Conservation (phyloP, 2,888 invertebrate species). For the Conops quadrifasciatus region DNA sequence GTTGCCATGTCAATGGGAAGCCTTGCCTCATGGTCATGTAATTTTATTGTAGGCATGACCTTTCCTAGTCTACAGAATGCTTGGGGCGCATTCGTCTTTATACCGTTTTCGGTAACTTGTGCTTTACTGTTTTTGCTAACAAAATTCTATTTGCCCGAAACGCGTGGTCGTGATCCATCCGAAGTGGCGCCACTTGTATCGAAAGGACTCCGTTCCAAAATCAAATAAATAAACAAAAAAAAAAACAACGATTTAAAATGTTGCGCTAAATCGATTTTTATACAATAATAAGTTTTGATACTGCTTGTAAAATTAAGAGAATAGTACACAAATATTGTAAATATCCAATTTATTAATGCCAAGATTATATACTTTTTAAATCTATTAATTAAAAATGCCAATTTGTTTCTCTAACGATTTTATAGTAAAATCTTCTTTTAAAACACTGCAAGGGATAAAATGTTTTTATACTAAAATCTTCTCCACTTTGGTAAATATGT, state of each 20-base stretch:
- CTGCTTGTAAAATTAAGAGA: not conserved
- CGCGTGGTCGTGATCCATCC: constrained; percentile 73
- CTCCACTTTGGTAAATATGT: too few species aligned
- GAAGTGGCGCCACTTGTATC: constrained; percentile 73
- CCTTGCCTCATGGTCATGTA: constrained; percentile 86
- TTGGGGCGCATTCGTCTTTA: constrained; percentile 78
- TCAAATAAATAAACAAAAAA: constrained; percentile 45
- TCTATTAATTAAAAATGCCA: too few species aligned
- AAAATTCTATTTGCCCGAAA: constrained; percentile 80
- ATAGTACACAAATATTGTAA: too few species aligned
- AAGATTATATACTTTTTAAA: too few species aligned
- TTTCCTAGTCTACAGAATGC: constrained; percentile 73
- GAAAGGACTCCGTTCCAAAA: constrained; percentile 70
- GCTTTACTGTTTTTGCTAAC: constrained; percentile 57
- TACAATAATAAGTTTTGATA: not conserved
- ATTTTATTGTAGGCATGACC: constrained; percentile 84
- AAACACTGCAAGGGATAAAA: too few species aligned
- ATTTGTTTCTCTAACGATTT: too few species aligned
- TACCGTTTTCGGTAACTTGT: constrained; percentile 73
- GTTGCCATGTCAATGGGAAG: constrained; percentile 88
- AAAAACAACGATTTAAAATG: not conserved
- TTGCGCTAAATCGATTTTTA: not conserved
- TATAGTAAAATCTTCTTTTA: too few species aligned
- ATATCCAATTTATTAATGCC: too few species aligned
- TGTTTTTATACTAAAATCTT: too few species aligned